Conservation (phyloP, 2,797 vertebrate species). For the Neoniphon sammara region DNA sequence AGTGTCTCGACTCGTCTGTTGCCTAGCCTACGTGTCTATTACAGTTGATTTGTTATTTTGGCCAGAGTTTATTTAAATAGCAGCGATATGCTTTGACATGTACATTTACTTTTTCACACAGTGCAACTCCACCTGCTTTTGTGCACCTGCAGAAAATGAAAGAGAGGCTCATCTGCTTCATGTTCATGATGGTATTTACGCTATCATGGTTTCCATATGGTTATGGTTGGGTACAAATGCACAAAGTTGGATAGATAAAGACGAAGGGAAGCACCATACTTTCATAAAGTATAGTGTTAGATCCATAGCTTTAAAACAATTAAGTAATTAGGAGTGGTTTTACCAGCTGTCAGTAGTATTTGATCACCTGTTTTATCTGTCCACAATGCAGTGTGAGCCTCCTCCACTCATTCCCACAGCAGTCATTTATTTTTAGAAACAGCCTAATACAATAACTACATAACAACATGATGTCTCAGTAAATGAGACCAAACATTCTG, state of each 20-base stretch:
- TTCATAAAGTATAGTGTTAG: slow-evolving; percentile 27
- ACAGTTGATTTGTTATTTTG: slow-evolving; percentile 22
- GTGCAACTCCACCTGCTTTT: slow-evolving; percentile 6
- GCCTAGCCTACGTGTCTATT: slow-evolving; percentile 11
- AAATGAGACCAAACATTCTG: slow-evolving; percentile 54
- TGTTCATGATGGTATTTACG: background rate
- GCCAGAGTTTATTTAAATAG: slow-evolving; percentile 26
- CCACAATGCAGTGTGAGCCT: slow-evolving; percentile 7
- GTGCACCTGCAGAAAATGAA: slow-evolving; percentile 12
- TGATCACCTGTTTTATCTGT: slow-evolving; percentile 21
- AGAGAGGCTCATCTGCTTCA: slow-evolving; percentile 4
- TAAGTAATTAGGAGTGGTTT: slow-evolving; percentile 16
- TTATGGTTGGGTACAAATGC: slow-evolving; percentile 9
- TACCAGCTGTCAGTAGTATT: slow-evolving; percentile 29
- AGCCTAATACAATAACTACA: slow-evolving; percentile 25
- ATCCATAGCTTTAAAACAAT: slow-evolving; percentile 30
- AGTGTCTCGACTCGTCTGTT: slow-evolving; percentile 19
- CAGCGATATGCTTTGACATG: slow-evolving; percentile 14
- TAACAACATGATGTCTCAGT: slow-evolving; percentile 34
- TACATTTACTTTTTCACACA: background rate
- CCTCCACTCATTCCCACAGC: slow-evolving; percentile 18
- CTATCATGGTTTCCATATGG: slow-evolving; percentile 5
- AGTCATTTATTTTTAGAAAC: slow-evolving; percentile 24
- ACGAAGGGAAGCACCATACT: slow-evolving; percentile 25
- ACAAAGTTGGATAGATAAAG: slow-evolving; percentile 14